Base-by-base conservation (phyloP, 2,888 invertebrate genomes). In the Stenotaenia linearis region DNA sequence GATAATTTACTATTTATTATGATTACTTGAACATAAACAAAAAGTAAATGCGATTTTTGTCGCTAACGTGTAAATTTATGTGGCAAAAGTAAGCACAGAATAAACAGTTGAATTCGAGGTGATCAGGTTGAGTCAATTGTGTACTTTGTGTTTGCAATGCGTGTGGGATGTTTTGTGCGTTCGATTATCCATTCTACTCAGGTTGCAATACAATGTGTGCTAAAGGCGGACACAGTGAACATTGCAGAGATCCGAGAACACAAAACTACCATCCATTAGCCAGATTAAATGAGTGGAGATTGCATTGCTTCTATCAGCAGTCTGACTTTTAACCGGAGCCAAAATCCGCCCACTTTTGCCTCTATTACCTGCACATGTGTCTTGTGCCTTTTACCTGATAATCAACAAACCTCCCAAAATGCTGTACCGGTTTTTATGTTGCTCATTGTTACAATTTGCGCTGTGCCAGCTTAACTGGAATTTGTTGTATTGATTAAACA, bases 261-360 rank as follows among this genome's bases (percentile, higher is more conserved):
- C 69, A 69, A 69, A 69, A 69, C 69, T 69, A 69, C 69, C 69
- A 69, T 69, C 69, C 69, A 69, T 69, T 69, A 69, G 69, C 69
- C 69, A 69, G 69, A 69, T 69, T 69, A 69, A 69, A 69, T 69
- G 69, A 69, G 69, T 69, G 69, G 69, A 69, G 69, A 69, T 69
- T 69, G 69, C 69, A 69, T 69, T 69, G 69, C 69, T 69, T 25
- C 69, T 69, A 69, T 69, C 69, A 25, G 69, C 69, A 69, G 69
- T 28, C 69, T 69, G 69, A 69, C 69, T 69, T 69, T 69, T 69
- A 69, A 25, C 69, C 69, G 28, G 25, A 69, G 69, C 69, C 69
- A 69, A 69, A 69, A 69, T 69, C 23, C 69, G 69, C 69, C 69
- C 69, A 69, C 69, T 28, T 69, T 69, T 69, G 28, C 69, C 69